Evolutionary conservation across 2,113 vertebrate species (phyloP).

Genomic region (Merops nubicus): DNA sequence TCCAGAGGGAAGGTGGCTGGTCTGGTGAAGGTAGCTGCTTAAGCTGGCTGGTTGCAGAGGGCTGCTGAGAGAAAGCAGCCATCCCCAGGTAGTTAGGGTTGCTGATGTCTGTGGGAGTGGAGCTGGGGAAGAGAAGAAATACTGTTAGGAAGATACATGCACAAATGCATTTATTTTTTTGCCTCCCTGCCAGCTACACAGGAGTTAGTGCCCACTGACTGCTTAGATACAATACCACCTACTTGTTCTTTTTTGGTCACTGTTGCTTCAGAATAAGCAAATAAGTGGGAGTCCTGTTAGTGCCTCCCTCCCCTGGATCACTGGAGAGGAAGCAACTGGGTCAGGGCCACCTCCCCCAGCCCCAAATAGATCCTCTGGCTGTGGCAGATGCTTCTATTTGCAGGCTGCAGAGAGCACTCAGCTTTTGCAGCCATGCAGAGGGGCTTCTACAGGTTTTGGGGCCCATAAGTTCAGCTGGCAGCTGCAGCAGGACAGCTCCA

Average conservation of each 20-base stretch:
- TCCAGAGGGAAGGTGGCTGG: constrained; percentile 76
- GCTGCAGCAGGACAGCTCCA: neutral
- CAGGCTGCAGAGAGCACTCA: neutral
- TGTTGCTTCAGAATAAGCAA: neutral
- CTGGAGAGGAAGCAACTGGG: neutral
- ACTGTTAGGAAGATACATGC: constrained; percentile 37
- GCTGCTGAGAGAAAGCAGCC: constrained; percentile 56
- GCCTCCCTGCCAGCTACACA: neutral
- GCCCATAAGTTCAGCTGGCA: neutral
- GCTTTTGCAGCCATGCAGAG: neutral
- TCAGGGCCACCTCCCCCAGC: neutral
- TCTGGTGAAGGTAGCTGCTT: constrained; percentile 78
- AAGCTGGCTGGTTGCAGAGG: constrained; percentile 40
- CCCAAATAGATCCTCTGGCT: neutral
- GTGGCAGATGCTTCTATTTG: neutral
- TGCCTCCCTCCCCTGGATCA: neutral
- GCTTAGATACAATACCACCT: neutral
- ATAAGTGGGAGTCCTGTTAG: neutral
- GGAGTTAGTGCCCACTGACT: neutral
- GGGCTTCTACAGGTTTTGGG: neutral
- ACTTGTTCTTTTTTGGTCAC: neutral
- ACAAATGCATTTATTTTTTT: neutral
- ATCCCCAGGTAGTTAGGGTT: constrained; percentile 88
- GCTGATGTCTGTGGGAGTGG: constrained; percentile 78
- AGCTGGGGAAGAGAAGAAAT: constrained; percentile 6